phyloP scores from a whole-genome alignment of 1,140 invertebrate genomes.

The Cardiocondyla obscurior region DNA sequence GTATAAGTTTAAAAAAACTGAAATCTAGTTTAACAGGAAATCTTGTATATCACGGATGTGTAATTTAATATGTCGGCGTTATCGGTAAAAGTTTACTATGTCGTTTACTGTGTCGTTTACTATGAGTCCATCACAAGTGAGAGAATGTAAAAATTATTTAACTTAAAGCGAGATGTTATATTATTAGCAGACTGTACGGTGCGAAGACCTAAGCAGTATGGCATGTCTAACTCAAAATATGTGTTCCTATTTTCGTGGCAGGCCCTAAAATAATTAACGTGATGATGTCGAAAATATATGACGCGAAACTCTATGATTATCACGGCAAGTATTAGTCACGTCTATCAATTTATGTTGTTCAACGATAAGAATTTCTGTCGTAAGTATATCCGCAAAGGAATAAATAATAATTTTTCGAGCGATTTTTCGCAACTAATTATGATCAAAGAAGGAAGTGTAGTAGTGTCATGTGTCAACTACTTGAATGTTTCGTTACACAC shows the following conservation, averaged over 20 bases:
- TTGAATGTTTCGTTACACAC: conserved; percentile 76
- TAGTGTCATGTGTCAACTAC: conserved; percentile 73
- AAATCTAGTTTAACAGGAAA: too few relatives aligned
- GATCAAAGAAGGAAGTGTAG: conserved; percentile 54
- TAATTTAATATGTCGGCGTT: conserved; percentile 5
- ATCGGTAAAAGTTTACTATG: conserved; percentile 4
- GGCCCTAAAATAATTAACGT: conserved; percentile 61
- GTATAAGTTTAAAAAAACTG: too few relatives aligned
- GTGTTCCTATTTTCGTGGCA: conserved; percentile 73
- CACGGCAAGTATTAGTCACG: neutral
- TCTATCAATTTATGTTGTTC: neutral
- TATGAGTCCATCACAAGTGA: neutral
- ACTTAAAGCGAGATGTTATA: conserved; percentile 34
- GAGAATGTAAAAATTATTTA: conserved; percentile 30
- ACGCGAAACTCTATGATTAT: neutral
- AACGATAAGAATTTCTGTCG: neutral
- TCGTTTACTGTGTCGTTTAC: conserved; percentile 33
- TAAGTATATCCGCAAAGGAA: too few relatives aligned
- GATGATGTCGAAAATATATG: conserved; percentile 19
- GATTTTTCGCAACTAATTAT: conserved; percentile 26
- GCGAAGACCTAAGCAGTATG: conserved; percentile 7
- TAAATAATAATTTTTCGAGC: neutral
- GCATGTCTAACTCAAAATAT: conserved; percentile 81
- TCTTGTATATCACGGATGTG: too few relatives aligned
- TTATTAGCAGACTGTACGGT: conserved; percentile 41